phyloP scores from a whole-genome alignment of 2,797 vertebrate genomes.

The Bradypodion ventrale region DNA sequence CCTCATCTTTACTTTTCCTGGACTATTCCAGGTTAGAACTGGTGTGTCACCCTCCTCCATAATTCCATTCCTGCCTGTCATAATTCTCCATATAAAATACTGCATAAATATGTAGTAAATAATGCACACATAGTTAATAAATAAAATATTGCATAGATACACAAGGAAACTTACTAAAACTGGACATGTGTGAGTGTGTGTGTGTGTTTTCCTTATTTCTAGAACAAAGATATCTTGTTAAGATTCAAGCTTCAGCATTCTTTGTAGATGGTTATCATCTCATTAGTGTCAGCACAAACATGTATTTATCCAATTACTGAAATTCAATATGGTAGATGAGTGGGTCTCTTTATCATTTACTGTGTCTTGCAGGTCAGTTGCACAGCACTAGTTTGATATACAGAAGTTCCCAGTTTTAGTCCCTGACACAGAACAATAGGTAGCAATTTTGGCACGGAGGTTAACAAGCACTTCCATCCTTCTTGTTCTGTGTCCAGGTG shows the following conservation, averaged over 20 bases:
- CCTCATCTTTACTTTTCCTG: not conserved
- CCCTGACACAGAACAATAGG: not conserved
- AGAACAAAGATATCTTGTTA: not conserved
- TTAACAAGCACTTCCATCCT: no score
- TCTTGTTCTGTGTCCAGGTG: no score
- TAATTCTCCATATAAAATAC: not conserved
- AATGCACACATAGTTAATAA: no score
- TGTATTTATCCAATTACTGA: not conserved
- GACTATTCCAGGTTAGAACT: not conserved
- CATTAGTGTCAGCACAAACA: not conserved
- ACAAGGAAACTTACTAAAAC: not conserved
- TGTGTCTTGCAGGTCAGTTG: not conserved
- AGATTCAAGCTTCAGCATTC: not conserved
- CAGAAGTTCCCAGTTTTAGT: not conserved
- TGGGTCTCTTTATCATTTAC: not conserved
- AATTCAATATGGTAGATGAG: not conserved
- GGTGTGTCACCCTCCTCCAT: not conserved
- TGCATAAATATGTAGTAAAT: not conserved
- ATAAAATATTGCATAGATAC: not conserved
- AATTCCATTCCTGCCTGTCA: not conserved
- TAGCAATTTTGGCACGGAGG: no score
- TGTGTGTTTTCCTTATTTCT: not conserved
- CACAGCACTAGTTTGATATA: not conserved
- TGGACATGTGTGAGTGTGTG: not conserved
- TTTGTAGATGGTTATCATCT: not conserved